Evolutionary conservation across 2,888 invertebrate genomes (phyloP).

Genomic region (Lycaena phlaeas): DNA sequence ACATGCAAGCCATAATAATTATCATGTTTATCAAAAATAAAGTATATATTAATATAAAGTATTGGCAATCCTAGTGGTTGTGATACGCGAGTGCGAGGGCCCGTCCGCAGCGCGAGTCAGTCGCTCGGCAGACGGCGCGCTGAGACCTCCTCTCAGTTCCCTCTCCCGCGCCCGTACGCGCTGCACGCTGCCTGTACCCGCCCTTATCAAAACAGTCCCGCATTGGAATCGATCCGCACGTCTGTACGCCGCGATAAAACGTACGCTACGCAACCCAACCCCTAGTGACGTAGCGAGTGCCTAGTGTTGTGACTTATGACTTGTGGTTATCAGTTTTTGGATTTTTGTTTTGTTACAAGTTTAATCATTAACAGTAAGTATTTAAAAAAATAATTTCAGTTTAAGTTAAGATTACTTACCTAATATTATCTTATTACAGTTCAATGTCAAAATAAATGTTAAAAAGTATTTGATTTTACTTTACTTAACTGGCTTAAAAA

Average conservation of each 20-base stretch:
- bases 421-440: too few relatives aligned
- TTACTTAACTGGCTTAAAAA: too few relatives aligned
- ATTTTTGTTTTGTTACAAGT: conserved; percentile 19
- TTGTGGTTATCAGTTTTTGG: conserved; percentile 28
- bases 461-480: too few relatives aligned
- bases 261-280: conserved; percentile 22
- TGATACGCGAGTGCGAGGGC: conserved; percentile 11
- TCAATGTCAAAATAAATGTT: too few relatives aligned
- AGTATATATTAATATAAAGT: too few relatives aligned
- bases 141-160: conserved; percentile 30
- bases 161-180: conserved; percentile 11
- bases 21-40: too few relatives aligned
- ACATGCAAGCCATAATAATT: too few relatives aligned
- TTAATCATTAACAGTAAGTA: background rate
- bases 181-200: conserved; percentile 23
- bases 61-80: background rate
- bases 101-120: conserved; percentile 27
- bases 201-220: conserved; percentile 55
- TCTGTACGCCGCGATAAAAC: conserved; percentile 48
- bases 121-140: conserved; percentile 49
- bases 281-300: conserved; percentile 50
- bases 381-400: background rate
- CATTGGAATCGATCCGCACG: conserved; percentile 61
- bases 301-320: conserved; percentile 33
- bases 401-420: too few relatives aligned